Conservation (phyloP, 2,113 vertebrate genomes). For the Notothenia coriiceps region DNA sequence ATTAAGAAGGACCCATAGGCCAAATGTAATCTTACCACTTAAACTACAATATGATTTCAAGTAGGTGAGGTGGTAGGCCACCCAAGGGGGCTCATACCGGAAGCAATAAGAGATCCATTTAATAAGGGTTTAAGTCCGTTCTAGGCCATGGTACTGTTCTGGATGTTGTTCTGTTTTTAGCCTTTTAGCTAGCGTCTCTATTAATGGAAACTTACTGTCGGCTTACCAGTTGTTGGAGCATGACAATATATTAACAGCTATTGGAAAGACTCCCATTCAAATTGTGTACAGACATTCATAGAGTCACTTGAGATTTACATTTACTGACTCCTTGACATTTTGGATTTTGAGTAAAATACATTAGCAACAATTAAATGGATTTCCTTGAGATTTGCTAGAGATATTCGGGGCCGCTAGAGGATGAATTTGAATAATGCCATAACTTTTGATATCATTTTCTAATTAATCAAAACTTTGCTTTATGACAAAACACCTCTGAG, state of each 20-base stretch:
- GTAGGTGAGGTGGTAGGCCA: not conserved
- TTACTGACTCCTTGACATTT: not conserved
- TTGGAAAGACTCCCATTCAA: not conserved
- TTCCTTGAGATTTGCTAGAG: no score
- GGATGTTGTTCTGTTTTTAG: not conserved
- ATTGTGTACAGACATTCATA: not conserved
- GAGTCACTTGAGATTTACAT: not conserved
- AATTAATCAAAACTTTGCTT: no score
- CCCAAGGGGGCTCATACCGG: not conserved
- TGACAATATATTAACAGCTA: not conserved
- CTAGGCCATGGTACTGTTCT: not conserved
- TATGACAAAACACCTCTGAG: no score
- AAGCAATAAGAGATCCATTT: not conserved
- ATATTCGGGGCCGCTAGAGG: no score
- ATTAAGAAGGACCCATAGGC: not conserved
- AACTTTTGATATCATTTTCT: no score
- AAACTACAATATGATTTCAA: slow-evolving; percentile 3
- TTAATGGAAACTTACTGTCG: not conserved
- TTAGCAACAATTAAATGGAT: no score
- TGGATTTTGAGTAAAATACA: no score
- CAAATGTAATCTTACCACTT: not conserved
- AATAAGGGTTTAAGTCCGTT: not conserved
- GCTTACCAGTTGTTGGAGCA: not conserved
- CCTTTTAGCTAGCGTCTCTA: not conserved
- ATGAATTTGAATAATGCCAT: no score